Percentiles rank a stretch among this genome's conserved stretches.
phyloP scores from a whole-genome alignment of 2,888 invertebrate species.

The Dolichomitus sp. region DNA sequence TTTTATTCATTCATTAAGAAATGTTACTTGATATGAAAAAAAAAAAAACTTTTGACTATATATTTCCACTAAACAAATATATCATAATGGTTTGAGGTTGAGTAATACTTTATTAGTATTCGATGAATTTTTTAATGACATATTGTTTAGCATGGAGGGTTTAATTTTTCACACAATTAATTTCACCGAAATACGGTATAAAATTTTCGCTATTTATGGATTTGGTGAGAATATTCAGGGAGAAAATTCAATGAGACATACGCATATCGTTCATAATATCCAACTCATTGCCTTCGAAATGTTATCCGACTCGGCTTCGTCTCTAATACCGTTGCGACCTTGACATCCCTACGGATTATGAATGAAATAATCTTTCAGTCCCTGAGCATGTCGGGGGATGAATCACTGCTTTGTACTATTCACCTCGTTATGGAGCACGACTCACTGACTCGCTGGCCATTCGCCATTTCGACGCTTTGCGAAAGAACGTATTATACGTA shows the following conservation, averaged over 20 bases:
- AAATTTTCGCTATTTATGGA: slow-evolving; percentile 25
- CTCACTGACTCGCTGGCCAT: slow-evolving; percentile 34
- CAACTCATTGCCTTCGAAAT: slow-evolving; percentile 56
- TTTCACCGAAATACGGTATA: not conserved
- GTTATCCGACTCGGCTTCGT: slow-evolving; percentile 49
- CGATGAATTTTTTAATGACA: too few relatives aligned
- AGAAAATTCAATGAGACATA: slow-evolving; percentile 33
- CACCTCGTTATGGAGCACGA: slow-evolving; percentile 41
- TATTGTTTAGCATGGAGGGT: too few relatives aligned
- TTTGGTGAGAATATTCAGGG: slow-evolving; percentile 37
- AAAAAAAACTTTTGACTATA: too few relatives aligned
- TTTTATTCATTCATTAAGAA: too few relatives aligned
- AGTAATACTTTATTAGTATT: too few relatives aligned
- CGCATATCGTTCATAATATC: slow-evolving; percentile 48
- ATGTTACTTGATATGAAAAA: too few relatives aligned
- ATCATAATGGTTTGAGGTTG: too few relatives aligned
- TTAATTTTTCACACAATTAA: not conserved
- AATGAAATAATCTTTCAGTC: slow-evolving; percentile 55
- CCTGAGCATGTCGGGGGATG: slow-evolving; percentile 26
- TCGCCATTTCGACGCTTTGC: slow-evolving; percentile 28
- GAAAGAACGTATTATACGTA: not conserved
- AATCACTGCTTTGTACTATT: slow-evolving; percentile 32
- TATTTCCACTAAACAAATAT: too few relatives aligned
- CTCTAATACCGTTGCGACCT: slow-evolving; percentile 52
- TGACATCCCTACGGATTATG: slow-evolving; percentile 59